Evolutionary conservation across 2,888 invertebrate species (phyloP), one percentile per base, ranked within the genome.

Genomic region (Rotaria macrura): DNA sequence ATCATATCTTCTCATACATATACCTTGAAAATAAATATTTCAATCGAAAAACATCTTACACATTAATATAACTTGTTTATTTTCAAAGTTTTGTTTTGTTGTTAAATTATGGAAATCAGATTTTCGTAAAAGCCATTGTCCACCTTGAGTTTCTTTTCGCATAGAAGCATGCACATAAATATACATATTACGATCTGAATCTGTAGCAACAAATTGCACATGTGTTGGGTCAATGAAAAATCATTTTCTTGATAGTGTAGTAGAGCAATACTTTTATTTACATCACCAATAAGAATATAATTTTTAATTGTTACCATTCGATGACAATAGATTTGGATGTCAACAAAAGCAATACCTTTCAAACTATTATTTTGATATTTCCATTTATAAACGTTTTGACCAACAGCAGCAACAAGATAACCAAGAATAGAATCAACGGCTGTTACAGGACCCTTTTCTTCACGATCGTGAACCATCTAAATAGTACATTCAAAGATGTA

Each of bases 351-450:
- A 83, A 98, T 95, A 85, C 98, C 99, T 84, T 96, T 95, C 40
- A 99, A 92, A 90, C 98, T 97, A 89, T 95, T 95, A 91, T 99
- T 97, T 90, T 96, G 96, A 87, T 98, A 92, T 90, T 96, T 96
- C 98, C 98, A 99, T 88, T 99, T 94, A 92, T 98, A 99, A 87
- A 98, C 95, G 93, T 98, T 99, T 91, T 98, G 98, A 2, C 99
- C 99, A 57, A 99, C 95, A 3, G 98, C 98, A 0, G 97, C 96
- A 23, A 99, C 94, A 25, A 99, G 92, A 90, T 95, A 96, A 0
- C 99, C 99, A 84, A 95, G 93, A 40, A 96, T 96, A 90, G 96
- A 95, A 0, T 96, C 94, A 83, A 99, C 93, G 0, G 97, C 97
- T 0, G 98, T 97, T 0, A 99, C 97, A 0, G 99, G 98, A 0